Evolutionary conservation across 2,888 invertebrate genomes (phyloP), one percentile per base, ranked within the genome.

Genomic region (Pecten maximus): DNA sequence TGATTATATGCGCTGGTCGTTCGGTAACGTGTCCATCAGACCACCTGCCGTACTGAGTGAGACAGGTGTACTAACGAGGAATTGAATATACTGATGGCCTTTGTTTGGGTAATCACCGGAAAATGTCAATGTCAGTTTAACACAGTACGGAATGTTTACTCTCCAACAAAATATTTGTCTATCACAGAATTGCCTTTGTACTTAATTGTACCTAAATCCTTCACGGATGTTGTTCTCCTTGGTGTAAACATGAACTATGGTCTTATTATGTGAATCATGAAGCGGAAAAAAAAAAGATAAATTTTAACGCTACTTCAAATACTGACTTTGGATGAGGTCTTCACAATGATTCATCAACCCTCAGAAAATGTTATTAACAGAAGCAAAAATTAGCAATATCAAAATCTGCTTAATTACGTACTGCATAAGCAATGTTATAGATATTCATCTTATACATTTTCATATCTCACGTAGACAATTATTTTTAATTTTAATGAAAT

Each of bases 281-380:
- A 28, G 35, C 6, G 74, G 6, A 74, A 74, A 74, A 74, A 10
- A 54, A 44, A 8, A 8, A 54, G 15, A 50, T 16, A 16, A 50
- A 50, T 50, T 50, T 50, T 50, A 16, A 16, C 19, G 28, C n/a
- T 60, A 60, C n/a, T 28, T 74, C 10, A 28, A 87, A 48, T 87
- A 89, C 39, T 54, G 40, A 88, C 89, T 87, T 89, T 4, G 8
- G 23, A 87, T 44, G 39, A 89, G 87, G 28, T 87, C n/a, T 87
- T 6, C 39, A 23, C 6, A 8, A n/a, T 23, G 23, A 60, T 60
- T 60, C 23, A 16, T 60, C n/a, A 60, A 60, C 60, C 60, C 8
- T n/a, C n/a, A 60, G 19, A n/a, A 60, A 23, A n/a, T 60, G 60
- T 6, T 60, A 60, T 35, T 74, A 8, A 74, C 35, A 74, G 74